These are phyloP conservation scores for Trachymyrmex septentrionalis DNA, from an alignment of 1,140 invertebrate genomes.

Conservation along the genomic window DNA sequence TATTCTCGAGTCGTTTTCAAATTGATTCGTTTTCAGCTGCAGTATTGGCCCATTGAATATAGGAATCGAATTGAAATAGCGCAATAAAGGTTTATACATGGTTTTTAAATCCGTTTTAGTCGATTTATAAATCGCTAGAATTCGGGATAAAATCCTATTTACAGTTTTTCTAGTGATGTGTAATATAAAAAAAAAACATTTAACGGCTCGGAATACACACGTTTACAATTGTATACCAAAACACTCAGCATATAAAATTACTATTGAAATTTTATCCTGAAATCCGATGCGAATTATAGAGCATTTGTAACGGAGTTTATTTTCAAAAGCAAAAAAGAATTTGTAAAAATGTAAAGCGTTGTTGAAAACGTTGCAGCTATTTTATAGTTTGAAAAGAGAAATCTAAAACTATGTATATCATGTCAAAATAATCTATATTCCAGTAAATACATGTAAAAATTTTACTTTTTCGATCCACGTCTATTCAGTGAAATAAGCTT, in stretches of 20 bases:
- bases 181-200: neutral
- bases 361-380: neutral
- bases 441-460: neutral
- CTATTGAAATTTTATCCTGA: neutral
- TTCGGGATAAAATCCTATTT: neutral
- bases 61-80: neutral
- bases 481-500: neutral
- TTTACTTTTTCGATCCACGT: neutral
- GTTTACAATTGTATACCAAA: neutral
- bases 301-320: neutral
- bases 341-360: neutral
- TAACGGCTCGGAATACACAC: neutral
- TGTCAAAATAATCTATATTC: neutral
- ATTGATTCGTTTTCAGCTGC: neutral
- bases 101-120: neutral
- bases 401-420: neutral
- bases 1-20: neutral
- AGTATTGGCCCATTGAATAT: neutral
- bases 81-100: neutral
- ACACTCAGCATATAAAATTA: neutral
- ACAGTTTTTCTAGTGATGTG: too few species aligned
- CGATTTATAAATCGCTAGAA: neutral
- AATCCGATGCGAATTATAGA: neutral
- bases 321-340: neutral
- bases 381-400: neutral